Evolutionary conservation across 1,140 invertebrate species (phyloP), one percentile per base, ranked within the genome.

Genomic region (Drosophila pruinosa): DNA sequence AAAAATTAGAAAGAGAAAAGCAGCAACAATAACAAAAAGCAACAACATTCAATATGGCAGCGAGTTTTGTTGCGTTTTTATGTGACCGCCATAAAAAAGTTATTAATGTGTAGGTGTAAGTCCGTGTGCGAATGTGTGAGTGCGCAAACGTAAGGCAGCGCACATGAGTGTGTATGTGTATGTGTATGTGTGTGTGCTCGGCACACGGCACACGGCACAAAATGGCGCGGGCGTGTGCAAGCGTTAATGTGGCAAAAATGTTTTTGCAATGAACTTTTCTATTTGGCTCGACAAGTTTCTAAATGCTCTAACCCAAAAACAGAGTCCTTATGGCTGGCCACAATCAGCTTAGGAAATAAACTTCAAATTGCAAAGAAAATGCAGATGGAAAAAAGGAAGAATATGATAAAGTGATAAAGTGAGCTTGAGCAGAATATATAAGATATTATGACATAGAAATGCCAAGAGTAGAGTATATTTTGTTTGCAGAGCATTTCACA

Each of bases 221-320:
- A 85, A 85, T 85, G 77, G 69, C 69, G 58, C 73, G 82, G 82
- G 82, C 81, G 81, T 86, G 81, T 86, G 70, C 71, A 88, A 77
- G 81, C 81, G 81, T 86, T 88, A 86, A 86, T 86, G 81, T 82
- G 81, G 81, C 78, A 88, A 86, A 86, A 88, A 88, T 82, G 73
- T 75, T 85, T 81, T 68, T 52, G 65, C 64, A 52, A 73, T 72
- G 63, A 73, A 76, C 73, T 76, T 76, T 76, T 69, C 63, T 62
- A 76, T 76, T 69, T 69, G 45, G 28, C 57, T 15, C 53, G 21
- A 62, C 56, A 72, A 56, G 50, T 54, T 65, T 54, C 45, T 24
- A 26, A 28, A 52, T 70, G n/a, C 50, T 5, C 31, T 64, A 26
- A 31, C 31, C n/a, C 14, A 14, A 3, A 4, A 3, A 6, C 5